These are phyloP conservation scores for Podarcis raffonei DNA, from an alignment of 2,113 vertebrate species.

Conservation along the genomic window DNA sequence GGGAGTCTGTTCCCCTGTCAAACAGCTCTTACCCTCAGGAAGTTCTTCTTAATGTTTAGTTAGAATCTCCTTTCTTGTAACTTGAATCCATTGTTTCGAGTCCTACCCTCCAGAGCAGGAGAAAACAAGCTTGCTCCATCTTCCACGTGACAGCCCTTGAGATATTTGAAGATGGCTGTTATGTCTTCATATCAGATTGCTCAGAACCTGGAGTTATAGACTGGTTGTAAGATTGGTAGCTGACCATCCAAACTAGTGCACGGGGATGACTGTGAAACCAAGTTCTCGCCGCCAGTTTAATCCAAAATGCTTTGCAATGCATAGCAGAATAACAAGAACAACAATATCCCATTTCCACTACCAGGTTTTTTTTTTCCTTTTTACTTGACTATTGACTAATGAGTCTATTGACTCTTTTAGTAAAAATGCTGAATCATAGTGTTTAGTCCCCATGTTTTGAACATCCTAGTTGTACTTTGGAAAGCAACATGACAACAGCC, in stretches of 20 bases:
- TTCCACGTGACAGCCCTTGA: too few species aligned
- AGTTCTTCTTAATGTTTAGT: too few species aligned
- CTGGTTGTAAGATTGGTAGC: not conserved
- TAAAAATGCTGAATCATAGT: constrained; percentile 58
- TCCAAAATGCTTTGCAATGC: not conserved
- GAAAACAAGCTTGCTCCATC: too few species aligned
- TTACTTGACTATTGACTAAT: not conserved
- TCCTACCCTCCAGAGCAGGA: too few species aligned
- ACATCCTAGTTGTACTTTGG: constrained; percentile 40
- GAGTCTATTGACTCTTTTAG: constrained; percentile 36
- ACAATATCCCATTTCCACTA: constrained; percentile 43
- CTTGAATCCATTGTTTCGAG: too few species aligned
- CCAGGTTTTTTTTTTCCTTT: not conserved
- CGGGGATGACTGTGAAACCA: not conserved
- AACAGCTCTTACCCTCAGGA: too few species aligned
- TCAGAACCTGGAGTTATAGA: too few species aligned
- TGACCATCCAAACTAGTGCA: not conserved
- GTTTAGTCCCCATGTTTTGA: constrained; percentile 31
- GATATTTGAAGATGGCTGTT: too few species aligned
- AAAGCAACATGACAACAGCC: constrained; percentile 59
- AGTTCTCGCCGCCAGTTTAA: not conserved
- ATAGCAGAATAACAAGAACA: constrained; percentile 1
- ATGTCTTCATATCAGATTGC: not conserved
- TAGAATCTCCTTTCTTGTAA: too few species aligned
- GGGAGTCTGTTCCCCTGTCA: too few species aligned